Base-by-base conservation (phyloP, 2,113 vertebrate species). In the Hydrochoerus hydrochaeris region DNA sequence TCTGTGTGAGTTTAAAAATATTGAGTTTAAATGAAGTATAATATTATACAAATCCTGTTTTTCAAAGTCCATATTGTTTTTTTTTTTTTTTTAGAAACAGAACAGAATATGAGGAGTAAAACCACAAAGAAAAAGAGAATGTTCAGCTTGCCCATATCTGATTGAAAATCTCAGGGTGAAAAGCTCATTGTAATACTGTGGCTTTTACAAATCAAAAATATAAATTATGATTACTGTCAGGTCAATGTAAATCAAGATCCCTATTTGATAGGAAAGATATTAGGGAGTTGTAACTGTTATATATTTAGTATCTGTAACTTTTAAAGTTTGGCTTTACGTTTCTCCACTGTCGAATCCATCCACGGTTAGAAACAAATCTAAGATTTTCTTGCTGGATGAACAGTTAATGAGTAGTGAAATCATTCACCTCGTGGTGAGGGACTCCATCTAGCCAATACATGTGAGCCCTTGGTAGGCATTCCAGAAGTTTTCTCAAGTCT, bases 141-240 rank as follows among this genome's bases (percentile, higher is more conserved):
- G 85, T 20, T 65, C 65, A 14, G 4, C 44, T 83, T 95, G 58
- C 85, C 41, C 80, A 71, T 24, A 35, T 19, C 52, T 67, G 30
- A 69, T 41, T 81, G 11, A 81, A 85, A 97, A 87, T 8, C 32
- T 52, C 11, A 20, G 9, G 12, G 20, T 83, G 54, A 92, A 69
- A 97, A 87, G 38, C 3, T 71, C 1, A 0, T 32, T 82, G 0
- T 71, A 65, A 95, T 93, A 9, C n/a, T 75, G 7, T 87, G 57
- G 6, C 57, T 91, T 54, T 65, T 46, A 58, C 63, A 80, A 75
- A 58, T 73, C 58, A 28, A 63, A 80, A 60, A 44, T 81, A 54
- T n/a, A 65, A 94, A 73, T 78, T 30, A 93, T 20, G n/a, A 57
- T 94, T 62, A 46, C 38, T 86, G 24, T 62, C 91, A 90, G 13